Conservation (phyloP, 2,888 invertebrate genomes). For the Mantis religiosa region DNA sequence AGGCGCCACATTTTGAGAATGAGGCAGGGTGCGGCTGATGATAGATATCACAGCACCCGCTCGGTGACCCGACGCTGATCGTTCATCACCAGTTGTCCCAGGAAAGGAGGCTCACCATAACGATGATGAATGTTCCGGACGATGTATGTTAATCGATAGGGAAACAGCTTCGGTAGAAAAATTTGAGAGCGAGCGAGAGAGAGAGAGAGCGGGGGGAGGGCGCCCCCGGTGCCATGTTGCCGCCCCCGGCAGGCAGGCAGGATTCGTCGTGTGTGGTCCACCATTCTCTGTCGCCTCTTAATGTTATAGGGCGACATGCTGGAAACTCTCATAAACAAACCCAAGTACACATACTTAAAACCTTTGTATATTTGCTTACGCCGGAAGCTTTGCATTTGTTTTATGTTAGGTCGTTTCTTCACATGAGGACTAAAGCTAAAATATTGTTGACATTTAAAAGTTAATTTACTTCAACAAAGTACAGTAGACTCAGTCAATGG, state of each 20-base stretch:
- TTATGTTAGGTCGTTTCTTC: background rate
- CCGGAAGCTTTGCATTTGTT: background rate
- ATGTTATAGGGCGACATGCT: background rate
- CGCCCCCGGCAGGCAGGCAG: background rate
- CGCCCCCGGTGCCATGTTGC: background rate
- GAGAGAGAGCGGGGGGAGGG: background rate
- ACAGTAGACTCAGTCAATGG: too few relatives aligned
- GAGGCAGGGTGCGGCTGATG: background rate
- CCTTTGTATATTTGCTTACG: background rate
- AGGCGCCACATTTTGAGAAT: background rate
- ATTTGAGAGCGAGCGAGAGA: background rate
- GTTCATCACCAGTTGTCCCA: background rate
- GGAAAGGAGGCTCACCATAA: background rate
- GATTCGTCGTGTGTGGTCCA: background rate
- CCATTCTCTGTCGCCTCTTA: background rate
- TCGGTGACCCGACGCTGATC: background rate
- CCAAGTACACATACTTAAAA: background rate
- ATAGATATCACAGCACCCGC: background rate
- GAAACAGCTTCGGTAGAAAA: background rate
- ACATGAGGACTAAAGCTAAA: background rate
- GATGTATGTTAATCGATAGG: constrained; percentile 5
- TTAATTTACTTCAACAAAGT: too few relatives aligned
- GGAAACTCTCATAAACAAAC: background rate
- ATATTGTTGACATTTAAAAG: background rate
- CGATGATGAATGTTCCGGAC: constrained; percentile 1